These are phyloP conservation scores for Etheostoma nigrum DNA, from an alignment of 2,797 vertebrate species.

Conservation along the genomic window DNA sequence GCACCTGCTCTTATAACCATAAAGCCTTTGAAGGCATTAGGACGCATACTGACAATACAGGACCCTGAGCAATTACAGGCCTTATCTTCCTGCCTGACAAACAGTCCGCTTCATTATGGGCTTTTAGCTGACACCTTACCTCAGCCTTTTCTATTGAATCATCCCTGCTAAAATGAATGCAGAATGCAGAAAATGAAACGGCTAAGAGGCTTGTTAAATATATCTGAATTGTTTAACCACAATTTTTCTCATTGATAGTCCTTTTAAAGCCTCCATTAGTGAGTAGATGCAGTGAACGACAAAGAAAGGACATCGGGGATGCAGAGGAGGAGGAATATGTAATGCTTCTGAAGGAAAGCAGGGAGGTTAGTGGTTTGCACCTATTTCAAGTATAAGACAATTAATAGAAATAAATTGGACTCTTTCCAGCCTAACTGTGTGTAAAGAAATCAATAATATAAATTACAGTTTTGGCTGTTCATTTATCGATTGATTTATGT, in stretches of 20 bases:
- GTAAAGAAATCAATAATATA: not conserved
- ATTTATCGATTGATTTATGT: not conserved
- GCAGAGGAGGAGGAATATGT: slow-evolving; percentile 36
- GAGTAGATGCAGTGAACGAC: slow-evolving; percentile 47
- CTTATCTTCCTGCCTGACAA: slow-evolving; percentile 72
- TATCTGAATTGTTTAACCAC: slow-evolving; percentile 68
- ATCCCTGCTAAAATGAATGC: slow-evolving; percentile 44
- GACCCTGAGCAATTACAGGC: slow-evolving; percentile 68
- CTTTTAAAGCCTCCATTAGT: slow-evolving; percentile 71
- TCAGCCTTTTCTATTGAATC: slow-evolving; percentile 60
- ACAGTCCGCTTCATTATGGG: slow-evolving; percentile 69
- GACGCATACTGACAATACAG: slow-evolving; percentile 65
- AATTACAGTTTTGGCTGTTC: slow-evolving; percentile 3
- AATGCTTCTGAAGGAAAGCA: slow-evolving; percentile 41
- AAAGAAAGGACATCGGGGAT: slow-evolving; percentile 48
- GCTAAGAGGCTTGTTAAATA: slow-evolving; percentile 71
- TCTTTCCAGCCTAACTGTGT: slow-evolving; percentile 7
- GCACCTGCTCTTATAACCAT: slow-evolving; percentile 51
- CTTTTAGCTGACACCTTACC: slow-evolving; percentile 76
- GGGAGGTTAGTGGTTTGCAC: slow-evolving; percentile 12
- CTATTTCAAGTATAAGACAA: slow-evolving; percentile 25
- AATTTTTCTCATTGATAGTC: slow-evolving; percentile 58
- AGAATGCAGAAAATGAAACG: slow-evolving; percentile 61
- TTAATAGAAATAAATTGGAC: slow-evolving; percentile 12
- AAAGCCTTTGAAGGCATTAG: slow-evolving; percentile 51